Percentiles rank a stretch among this genome's conserved stretches.
These are phyloP conservation scores for Amphipyra berbera DNA, from an alignment of 2,888 invertebrate genomes.

Conservation along the genomic window DNA sequence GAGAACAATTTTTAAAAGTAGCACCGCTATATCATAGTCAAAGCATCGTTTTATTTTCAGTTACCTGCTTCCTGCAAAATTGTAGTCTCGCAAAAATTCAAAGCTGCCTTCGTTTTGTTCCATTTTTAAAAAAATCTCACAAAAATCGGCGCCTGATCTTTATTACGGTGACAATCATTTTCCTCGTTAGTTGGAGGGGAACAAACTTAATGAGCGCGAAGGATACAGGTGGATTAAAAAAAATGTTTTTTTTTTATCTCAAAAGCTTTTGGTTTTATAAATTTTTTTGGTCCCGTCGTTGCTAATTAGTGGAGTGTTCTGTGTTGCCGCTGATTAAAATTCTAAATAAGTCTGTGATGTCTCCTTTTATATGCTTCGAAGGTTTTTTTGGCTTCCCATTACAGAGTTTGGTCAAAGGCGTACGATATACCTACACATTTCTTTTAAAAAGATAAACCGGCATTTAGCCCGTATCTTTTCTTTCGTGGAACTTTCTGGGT, in stretches of 20 bases:
- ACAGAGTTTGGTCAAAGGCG: neutral
- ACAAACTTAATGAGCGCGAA: constrained; percentile 59
- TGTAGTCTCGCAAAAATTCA: constrained; percentile 20
- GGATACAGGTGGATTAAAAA: constrained; percentile 43
- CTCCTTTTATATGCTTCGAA: constrained; percentile 6
- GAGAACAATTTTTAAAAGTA: constrained; percentile 2
- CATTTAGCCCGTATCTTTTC: neutral
- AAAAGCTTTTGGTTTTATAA: constrained; percentile 34
- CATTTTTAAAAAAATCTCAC: constrained; percentile 26
- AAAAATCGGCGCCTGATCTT: constrained; percentile 45
- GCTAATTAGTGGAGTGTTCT: constrained; percentile 55
- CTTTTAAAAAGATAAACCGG: neutral
- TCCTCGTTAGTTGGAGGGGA: constrained; percentile 37
- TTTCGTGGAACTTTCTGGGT: neutral
- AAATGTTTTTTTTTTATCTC: constrained; percentile 33
- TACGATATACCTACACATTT: neutral
- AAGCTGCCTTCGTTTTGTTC: constrained; percentile 15
- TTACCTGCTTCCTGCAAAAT: constrained; percentile 12
- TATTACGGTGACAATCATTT: constrained; percentile 48
- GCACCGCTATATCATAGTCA: constrained; percentile 13
- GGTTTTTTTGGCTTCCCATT: neutral
- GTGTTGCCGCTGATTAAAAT: constrained; percentile 36
- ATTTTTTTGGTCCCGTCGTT: constrained; percentile 33
- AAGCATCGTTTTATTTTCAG: constrained; percentile 14
- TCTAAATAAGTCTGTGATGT: constrained; percentile 19